These are phyloP conservation scores for Phalacrocorax carbo DNA, from an alignment of 2,113 vertebrate species.

Conservation along the genomic window DNA sequence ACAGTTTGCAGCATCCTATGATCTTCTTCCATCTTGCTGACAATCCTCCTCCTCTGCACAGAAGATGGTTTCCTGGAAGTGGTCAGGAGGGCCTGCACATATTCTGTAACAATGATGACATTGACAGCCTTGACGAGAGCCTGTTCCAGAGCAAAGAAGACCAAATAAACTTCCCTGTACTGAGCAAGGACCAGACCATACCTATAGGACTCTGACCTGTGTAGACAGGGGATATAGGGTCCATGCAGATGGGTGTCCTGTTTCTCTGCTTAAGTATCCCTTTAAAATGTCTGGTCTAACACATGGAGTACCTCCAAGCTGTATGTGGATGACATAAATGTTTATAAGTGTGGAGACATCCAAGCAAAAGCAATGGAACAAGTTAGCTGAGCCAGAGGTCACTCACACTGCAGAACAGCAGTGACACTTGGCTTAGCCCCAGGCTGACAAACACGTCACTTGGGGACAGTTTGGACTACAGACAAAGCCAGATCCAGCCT, in stretches of 20 bases:
- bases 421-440: background rate
- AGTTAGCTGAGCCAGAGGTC: background rate
- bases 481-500: background rate
- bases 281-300: background rate
- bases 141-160: constrained; percentile 26
- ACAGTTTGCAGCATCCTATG: constrained; percentile 10
- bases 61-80: constrained; percentile 27
- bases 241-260: background rate
- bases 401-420: background rate
- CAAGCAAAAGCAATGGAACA: background rate
- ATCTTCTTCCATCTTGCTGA: constrained; percentile 48
- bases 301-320: background rate
- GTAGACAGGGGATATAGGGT: background rate
- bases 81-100: constrained; percentile 42
- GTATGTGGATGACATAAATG: background rate
- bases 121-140: background rate
- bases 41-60: constrained; percentile 10
- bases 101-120: constrained; percentile 21
- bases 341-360: background rate
- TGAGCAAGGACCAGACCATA: background rate
- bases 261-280: background rate
- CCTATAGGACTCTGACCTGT: background rate
- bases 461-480: background rate
- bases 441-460: background rate
- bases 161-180: background rate